Evolutionary conservation across 2,113 vertebrate species (phyloP), one percentile per base, ranked within the genome.

Genomic region (Ranitomeya imitator): DNA sequence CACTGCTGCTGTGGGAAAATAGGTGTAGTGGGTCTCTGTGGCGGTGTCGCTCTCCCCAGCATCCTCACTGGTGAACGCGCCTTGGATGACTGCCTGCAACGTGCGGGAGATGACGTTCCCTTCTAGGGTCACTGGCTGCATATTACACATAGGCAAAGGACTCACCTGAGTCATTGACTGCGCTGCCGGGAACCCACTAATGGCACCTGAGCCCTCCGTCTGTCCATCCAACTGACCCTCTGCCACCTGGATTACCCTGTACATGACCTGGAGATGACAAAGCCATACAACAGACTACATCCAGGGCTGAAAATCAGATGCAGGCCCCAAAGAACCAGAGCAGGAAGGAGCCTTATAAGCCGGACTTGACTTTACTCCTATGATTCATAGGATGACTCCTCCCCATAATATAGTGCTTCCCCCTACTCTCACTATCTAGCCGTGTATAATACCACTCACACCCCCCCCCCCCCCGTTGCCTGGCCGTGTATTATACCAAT

Each of bases 171-270:
- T 97, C 93, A 98, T 96, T 31, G 96, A 92, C 89, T 97, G 97
- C 0, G 96, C 85, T 4, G 96, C 94, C 0, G 97, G 97, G 85
- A 97, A 99, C 6, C 97, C 97, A 85, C 97, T 98, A 92, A 99
- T 97, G 31, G 97, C 97, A 0, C 96, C 94, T 11, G 94, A 92
- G 65, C 96, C 97, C 23, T 98, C 97, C 0, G 96, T 93, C 93
- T 98, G 97, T 55, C 95, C 95, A 73, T 99, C 97, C 93, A 98
- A 89, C 94, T 97, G 97, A 23, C 97, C 96, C 79, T 99, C 97
- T 0, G 97, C 96, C 84, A 99, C 97, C 90, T 98, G 97, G 92
- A 98, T 98, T 92, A 98, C 97, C 83, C 97, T 93, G 91, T 98
- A 98, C 91, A 97, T 98, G 92, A 98, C 96, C 97, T 98, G 89